Conservation (phyloP, 2,113 vertebrate genomes). For the Sitta europaea region DNA sequence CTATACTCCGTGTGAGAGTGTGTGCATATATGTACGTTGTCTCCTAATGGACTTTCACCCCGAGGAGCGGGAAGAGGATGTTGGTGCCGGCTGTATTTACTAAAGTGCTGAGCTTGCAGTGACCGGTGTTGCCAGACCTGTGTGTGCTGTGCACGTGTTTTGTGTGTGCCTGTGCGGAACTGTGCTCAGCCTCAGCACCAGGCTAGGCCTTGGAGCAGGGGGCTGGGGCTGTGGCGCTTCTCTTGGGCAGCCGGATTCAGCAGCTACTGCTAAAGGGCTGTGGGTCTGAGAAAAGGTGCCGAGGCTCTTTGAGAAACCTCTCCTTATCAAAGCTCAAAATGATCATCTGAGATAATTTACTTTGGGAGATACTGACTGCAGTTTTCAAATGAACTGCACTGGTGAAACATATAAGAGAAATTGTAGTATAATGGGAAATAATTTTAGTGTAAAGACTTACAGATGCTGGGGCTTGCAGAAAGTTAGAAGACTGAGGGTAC, state of each 20-base stretch:
- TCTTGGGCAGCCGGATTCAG: not conserved
- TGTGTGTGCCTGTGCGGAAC: rapidly evolving
- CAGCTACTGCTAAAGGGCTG: not conserved
- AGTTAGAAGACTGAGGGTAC: not conserved
- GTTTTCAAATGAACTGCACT: not conserved
- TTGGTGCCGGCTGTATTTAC: not conserved
- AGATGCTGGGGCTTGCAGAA: not conserved
- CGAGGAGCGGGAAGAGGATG: not conserved
- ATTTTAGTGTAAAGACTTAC: not conserved
- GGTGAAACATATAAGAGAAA: not conserved
- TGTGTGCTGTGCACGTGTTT: not conserved
- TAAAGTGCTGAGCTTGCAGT: not conserved
- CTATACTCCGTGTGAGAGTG: rapidly evolving
- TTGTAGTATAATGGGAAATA: not conserved
- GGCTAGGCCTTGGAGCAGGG: not conserved
- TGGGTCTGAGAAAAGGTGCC: not conserved
- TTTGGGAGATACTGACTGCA: not conserved
- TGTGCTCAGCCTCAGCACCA: rapidly evolving
- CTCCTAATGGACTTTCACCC: not conserved
- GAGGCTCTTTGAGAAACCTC: not conserved
- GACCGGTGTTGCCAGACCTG: not conserved
- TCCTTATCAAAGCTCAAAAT: not conserved
- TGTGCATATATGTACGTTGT: rapidly evolving
- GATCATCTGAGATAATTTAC: not conserved
- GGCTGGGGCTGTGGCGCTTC: rapidly evolving